phyloP scores from a whole-genome alignment of 2,797 vertebrate species.

The Diplodus sargus region DNA sequence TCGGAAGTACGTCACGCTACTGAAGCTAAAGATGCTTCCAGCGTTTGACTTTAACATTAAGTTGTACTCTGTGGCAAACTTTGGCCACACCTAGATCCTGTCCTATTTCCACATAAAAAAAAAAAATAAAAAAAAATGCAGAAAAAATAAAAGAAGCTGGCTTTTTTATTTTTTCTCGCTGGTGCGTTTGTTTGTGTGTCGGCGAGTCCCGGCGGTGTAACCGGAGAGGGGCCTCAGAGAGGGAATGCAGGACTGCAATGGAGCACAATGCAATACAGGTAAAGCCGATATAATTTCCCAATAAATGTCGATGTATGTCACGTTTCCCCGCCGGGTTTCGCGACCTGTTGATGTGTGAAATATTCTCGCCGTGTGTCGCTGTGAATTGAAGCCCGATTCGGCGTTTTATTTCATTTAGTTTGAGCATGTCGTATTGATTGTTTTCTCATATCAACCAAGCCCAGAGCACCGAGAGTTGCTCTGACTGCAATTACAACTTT shows the following conservation, averaged over 20 bases:
- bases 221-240: constrained; percentile 83
- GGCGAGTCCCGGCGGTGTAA: constrained; percentile 88
- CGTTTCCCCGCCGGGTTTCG: neutral
- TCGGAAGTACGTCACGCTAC: constrained; percentile 67
- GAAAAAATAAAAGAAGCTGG: constrained; percentile 31
- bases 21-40: constrained; percentile 63
- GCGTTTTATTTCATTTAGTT: constrained; percentile 52
- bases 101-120: constrained; percentile 71
- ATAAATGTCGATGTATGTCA: constrained; percentile 51
- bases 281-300: constrained; percentile 75
- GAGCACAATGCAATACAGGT: constrained; percentile 90
- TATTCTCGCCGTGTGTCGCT: constrained; percentile 30
- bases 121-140: constrained; percentile 34
- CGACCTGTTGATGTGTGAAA: constrained; percentile 46
- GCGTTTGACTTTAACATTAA: constrained; percentile 69
- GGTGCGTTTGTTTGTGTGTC: constrained; percentile 83
- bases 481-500: constrained; percentile 80
- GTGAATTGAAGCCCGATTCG: neutral
- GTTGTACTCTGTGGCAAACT: constrained; percentile 80
- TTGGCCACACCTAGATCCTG: constrained; percentile 87
- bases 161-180: constrained; percentile 18
- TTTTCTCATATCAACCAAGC: constrained; percentile 70
- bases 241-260: constrained; percentile 89
- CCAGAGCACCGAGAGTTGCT: constrained; percentile 62
- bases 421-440: constrained; percentile 81